Base-by-base conservation (phyloP, 2,797 vertebrate species). In the Pangasius larnaudii region DNA sequence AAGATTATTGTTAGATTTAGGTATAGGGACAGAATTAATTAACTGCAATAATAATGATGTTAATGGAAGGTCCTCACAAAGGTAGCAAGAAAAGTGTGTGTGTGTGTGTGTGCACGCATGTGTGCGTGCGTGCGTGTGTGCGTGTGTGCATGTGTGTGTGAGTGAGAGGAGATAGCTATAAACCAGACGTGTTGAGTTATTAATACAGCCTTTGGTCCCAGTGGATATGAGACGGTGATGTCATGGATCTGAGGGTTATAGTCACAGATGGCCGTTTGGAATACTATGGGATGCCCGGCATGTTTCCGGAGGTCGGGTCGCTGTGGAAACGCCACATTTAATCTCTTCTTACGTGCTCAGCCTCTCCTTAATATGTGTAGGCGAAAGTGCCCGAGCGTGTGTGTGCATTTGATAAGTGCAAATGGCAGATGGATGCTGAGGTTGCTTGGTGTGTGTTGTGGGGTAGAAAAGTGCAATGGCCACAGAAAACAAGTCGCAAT, bases 231-330 rank as follows among this genome's bases (percentile, higher is more conserved):
- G 87, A 59, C 85, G 84, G 88, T 89, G 90, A 86, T 86, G 87
- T 91, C 86, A 88, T 93, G 88, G 91, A 87, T 92, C 89, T 91
- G 92, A 93, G 93, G 91, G 90, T 49, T 36, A 89, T 79, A 90
- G 91, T 91, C 91, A 85, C 93, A 95, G 94, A 95, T 95, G 95
- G 95, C 83, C 80, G 67, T 79, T 85, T 85, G 86, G 89, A 89
- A 89, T 87, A 90, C 89, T 90, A 91, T 51, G 75, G 87, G 84
- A 89, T 88, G 88, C 59, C 71, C 88, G 85, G 81, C 88, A 59
- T 89, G 58, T 79, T 88, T 89, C 77, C 82, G 56, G 85, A 88
- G 89, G 88, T 91, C 72, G 51, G 65, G 86, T 90, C 84, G 22
- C 84, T 53, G 59, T 88, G 81, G 88, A 87, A 89, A 90, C 79